Percentiles rank a stretch among this genome's conserved stretches.
These are phyloP conservation scores for Channa maculata DNA, from an alignment of 2,113 vertebrate species.

Conservation along the genomic window DNA sequence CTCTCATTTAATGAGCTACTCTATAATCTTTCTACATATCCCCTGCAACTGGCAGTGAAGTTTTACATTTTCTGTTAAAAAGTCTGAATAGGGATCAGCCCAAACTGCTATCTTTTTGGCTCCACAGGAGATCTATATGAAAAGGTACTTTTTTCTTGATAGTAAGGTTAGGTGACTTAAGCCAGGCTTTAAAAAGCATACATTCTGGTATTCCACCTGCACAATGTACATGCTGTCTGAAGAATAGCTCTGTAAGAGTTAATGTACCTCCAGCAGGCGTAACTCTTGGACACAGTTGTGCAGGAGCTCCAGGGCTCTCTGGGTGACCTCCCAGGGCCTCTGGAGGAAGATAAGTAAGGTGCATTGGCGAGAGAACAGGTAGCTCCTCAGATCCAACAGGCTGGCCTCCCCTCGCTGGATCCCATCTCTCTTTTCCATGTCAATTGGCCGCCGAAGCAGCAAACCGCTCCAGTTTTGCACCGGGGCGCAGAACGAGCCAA, in stretches of 20 bases:
- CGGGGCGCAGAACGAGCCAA: conserved; percentile 95
- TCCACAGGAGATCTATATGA: too few species aligned
- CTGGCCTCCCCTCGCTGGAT: conserved; percentile 93
- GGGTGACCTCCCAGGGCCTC: conserved; percentile 97
- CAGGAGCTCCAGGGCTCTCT: conserved; percentile 93
- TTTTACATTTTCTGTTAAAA: too few species aligned
- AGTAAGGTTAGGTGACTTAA: too few species aligned
- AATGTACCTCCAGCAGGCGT: conserved; percentile 89
- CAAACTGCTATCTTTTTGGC: too few species aligned
- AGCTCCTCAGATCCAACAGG: conserved; percentile 94
- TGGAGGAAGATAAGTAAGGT: conserved; percentile 96
- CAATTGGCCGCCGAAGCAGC: conserved; percentile 93
- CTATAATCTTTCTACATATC: too few species aligned
- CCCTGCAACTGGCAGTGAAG: too few species aligned
- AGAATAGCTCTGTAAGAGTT: not conserved
- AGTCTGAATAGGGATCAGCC: too few species aligned
- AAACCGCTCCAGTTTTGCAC: conserved; percentile 95
- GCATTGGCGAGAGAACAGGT: conserved; percentile 98
- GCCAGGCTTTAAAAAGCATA: not conserved
- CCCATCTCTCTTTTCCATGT: conserved; percentile 96
- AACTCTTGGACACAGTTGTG: conserved; percentile 98
- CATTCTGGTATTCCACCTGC: not conserved
- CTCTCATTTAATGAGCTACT: too few species aligned
- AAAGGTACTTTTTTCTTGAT: too few species aligned
- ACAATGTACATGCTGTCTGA: not conserved